Conservation (phyloP, 2,113 vertebrate species). For the Amblyornis subalaris region DNA sequence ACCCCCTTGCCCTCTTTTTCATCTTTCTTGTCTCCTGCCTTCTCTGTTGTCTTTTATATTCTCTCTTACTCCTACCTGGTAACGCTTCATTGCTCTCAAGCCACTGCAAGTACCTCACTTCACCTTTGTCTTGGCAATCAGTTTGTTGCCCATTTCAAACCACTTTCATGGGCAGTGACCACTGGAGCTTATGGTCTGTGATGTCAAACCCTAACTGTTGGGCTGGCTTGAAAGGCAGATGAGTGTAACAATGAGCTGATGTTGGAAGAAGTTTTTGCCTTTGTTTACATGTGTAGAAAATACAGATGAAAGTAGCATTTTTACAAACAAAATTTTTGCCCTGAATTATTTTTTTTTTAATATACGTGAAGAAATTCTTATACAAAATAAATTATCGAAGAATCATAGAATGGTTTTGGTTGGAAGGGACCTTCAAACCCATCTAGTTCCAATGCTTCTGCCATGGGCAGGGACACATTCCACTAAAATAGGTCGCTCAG, state of each 20-base stretch:
- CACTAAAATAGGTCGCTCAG: neutral
- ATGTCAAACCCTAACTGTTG: neutral
- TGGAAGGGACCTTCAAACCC: neutral
- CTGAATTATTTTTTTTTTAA: neutral
- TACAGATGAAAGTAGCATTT: neutral
- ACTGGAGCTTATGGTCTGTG: neutral
- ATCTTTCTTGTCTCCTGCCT: slow-evolving; percentile 40
- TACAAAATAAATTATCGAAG: neutral
- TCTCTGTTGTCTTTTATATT: neutral
- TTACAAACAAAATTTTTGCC: neutral
- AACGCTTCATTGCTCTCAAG: slow-evolving; percentile 1
- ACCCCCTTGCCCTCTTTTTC: slow-evolving; percentile 48
- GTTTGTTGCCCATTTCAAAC: slow-evolving; percentile 8
- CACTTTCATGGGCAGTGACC: neutral
- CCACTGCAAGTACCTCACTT: neutral
- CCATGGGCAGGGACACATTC: neutral
- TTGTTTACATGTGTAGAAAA: neutral
- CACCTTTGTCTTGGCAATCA: neutral
- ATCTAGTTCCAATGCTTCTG: neutral
- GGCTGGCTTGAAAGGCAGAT: neutral
- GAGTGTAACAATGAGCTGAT: neutral
- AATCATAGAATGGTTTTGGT: neutral
- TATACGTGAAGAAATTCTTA: neutral
- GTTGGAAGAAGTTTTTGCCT: neutral
- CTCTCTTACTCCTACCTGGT: slow-evolving; percentile 13